phyloP scores from a whole-genome alignment of 2,888 invertebrate species.

The Frankliniella intonsa region DNA sequence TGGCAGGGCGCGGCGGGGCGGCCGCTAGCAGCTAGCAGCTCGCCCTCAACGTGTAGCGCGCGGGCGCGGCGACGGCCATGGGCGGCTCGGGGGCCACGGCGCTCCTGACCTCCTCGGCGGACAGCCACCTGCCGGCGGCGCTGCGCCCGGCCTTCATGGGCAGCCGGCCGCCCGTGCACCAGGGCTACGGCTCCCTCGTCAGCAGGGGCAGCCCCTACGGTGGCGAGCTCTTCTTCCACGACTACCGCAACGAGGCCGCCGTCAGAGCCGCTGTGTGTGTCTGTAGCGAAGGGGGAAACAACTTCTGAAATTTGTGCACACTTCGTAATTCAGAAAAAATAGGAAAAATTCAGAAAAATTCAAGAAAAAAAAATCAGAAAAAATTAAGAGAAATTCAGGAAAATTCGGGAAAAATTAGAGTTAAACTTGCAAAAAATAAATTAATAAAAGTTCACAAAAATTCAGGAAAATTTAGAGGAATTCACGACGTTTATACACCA shows the following conservation, averaged over 20 bases:
- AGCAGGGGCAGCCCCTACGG: constrained; percentile 2
- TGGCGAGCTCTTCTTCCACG: constrained; percentile 10
- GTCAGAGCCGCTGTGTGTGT: neutral
- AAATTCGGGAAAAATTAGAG: too few species aligned
- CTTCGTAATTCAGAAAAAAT: too few species aligned
- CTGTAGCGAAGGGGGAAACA: too few species aligned
- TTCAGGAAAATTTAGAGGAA: too few species aligned
- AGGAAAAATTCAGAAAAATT: neutral
- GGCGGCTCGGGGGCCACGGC: neutral
- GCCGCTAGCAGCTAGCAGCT: too few species aligned
- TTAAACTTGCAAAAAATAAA: too few species aligned
- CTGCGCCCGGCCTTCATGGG: constrained; percentile 9
- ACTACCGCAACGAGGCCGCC: neutral
- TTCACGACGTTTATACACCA: too few species aligned
- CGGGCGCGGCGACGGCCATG: neutral
- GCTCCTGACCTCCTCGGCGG: constrained; percentile 5
- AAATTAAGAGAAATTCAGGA: too few species aligned
- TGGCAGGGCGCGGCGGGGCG: too few species aligned
- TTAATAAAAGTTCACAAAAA: too few species aligned
- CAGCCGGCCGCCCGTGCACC: neutral
- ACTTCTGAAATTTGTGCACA: too few species aligned
- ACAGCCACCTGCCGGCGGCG: constrained; percentile 17
- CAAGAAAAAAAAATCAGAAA: neutral
- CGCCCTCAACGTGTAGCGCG: neutral
- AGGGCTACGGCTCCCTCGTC: neutral